Percentiles rank a stretch among this genome's conserved stretches.
phyloP scores from a whole-genome alignment of 2,113 vertebrate genomes.

The Amphiprion ocellaris region DNA sequence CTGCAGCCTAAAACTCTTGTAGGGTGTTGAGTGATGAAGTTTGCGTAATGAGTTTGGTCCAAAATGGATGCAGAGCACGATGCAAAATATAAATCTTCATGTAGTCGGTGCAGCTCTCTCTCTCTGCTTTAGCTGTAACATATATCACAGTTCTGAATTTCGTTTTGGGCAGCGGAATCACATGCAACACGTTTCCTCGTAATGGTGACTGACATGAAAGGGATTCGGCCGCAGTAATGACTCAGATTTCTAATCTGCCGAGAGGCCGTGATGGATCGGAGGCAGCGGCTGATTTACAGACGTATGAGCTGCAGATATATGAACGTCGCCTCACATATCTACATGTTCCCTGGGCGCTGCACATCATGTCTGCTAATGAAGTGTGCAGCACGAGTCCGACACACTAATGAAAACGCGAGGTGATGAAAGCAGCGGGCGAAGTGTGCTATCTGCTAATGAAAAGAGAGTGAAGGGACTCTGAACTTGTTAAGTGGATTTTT shows the following conservation, averaged over 20 bases:
- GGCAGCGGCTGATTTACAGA: conserved; percentile 31
- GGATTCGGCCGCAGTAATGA: conserved; percentile 34
- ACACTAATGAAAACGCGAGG: conserved; percentile 46
- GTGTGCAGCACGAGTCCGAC: conserved; percentile 6
- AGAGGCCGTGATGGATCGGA: conserved; percentile 37
- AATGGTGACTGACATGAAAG: conserved; percentile 45
- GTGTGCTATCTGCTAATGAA: conserved; percentile 48
- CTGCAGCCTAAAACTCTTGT: background rate
- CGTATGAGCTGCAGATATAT: conserved; percentile 5
- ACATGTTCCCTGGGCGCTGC: background rate
- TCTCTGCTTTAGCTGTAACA: conserved; percentile 12
- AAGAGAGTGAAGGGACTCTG: conserved; percentile 27
- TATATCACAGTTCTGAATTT: conserved; percentile 18
- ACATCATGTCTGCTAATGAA: conserved; percentile 52
- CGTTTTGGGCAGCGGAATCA: conserved; percentile 34
- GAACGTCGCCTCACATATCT: background rate
- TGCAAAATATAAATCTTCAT: conserved; percentile 21
- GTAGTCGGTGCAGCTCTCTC: background rate
- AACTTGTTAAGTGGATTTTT: conserved; percentile 69
- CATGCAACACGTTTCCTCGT: conserved; percentile 32
- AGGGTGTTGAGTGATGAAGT: conserved; percentile 14
- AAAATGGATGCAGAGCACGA: conserved; percentile 24
- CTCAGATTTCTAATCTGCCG: conserved; percentile 41
- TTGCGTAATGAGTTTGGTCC: conserved; percentile 19
- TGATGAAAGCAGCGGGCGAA: conserved; percentile 27